Base-by-base conservation (phyloP, 2,888 invertebrate species). In the Dryobota labecula region DNA sequence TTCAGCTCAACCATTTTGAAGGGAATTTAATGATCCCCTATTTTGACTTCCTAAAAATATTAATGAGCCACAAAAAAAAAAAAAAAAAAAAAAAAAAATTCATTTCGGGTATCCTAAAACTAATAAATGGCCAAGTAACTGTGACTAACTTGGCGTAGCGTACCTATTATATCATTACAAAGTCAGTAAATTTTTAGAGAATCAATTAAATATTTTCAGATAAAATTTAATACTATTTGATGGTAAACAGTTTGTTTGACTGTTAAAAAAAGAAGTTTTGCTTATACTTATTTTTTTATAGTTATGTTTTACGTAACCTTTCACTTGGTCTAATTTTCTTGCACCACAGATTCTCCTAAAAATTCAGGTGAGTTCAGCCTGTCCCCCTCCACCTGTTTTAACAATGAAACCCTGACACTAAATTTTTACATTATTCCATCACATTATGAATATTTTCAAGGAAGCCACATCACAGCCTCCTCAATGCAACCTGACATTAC, bases 401-500 rank as follows among this genome's bases (percentile, higher is more conserved):
- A n/a, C n/a, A n/a, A n/a, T n/a, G n/a, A n/a, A n/a, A n/a, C n/a
- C n/a, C n/a, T n/a, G n/a, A n/a, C n/a, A n/a, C n/a, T n/a, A n/a
- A n/a, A n/a, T n/a, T n/a, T n/a, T n/a, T n/a, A n/a, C n/a, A n/a
- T n/a, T 33, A 33, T 33, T 3, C 33, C 5, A 33, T 33, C 2
- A 15, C 27, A 41, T 1, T 47, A 20, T 41, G 57, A 78, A 68
- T 60, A 36, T 51, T 69, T 56, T 54, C 5, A n/a, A 43, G 20
- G 11, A 57, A 68, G 53, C 2, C 65, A 61, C 9, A 27, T 62
- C 15, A 11, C 61, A 67, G 27, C 53, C 30, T 68, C 3, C 5
- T 70, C 30, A 70, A 70, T 65, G 33, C 58, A 49, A 65, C 67
- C 62, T 66, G 64, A 70, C 61, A 64, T 70, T 33, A 70, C 68